A percentile compares a stretch with the other conserved stretches of the same genome.
phyloP scores from a whole-genome alignment of 2,113 vertebrate genomes.

The Echinops telfairi region DNA sequence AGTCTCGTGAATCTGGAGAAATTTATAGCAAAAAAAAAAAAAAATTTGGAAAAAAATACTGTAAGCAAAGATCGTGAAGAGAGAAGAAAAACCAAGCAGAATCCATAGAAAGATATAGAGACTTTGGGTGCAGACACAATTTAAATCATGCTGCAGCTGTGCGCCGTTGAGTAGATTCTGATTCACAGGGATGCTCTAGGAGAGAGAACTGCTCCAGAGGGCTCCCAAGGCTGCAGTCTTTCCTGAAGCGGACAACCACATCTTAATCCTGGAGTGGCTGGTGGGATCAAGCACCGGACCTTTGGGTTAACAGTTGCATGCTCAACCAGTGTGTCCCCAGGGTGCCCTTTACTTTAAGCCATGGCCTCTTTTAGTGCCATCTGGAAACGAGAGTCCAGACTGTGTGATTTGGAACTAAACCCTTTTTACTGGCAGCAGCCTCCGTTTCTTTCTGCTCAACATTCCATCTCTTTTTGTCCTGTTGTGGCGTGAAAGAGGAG shows the following conservation, averaged over 20 bases:
- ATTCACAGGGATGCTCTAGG: neutral
- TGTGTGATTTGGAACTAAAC: neutral
- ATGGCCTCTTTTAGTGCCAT: neutral
- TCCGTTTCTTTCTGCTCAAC: neutral
- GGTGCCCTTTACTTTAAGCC: neutral
- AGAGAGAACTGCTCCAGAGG: neutral
- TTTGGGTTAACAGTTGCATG: neutral
- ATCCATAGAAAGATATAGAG: neutral
- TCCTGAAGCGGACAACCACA: neutral
- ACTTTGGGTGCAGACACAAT: neutral
- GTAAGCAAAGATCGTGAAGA: neutral
- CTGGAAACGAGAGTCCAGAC: neutral
- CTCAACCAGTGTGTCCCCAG: neutral
- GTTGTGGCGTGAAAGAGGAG: neutral
- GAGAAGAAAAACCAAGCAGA: neutral
- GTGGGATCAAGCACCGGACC: neutral
- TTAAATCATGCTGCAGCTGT: neutral
- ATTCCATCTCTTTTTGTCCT: neutral
- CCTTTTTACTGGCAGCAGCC: neutral
- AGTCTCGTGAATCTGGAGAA: constrained; percentile 7
- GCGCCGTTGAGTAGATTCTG: neutral
- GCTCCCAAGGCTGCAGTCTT: neutral
- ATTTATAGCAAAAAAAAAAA: constrained; percentile 20
- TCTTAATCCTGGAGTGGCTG: no score
- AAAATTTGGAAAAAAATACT: neutral